A percentile compares a stretch with the other conserved stretches of the same genome.
phyloP scores from a whole-genome alignment of 1,140 invertebrate genomes.

The Drosophila prosaltans region DNA sequence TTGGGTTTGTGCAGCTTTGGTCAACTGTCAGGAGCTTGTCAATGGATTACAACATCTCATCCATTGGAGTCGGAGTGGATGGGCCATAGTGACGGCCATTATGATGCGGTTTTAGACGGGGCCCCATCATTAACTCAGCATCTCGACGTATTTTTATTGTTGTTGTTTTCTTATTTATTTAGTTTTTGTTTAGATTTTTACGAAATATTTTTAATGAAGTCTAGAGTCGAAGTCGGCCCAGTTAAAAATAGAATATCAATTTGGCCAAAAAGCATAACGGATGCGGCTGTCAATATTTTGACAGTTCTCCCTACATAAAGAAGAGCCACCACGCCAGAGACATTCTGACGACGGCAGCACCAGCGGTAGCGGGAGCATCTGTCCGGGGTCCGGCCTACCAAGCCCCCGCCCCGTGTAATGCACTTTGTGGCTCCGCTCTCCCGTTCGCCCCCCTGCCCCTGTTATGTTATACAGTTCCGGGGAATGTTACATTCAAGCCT shows the following conservation, averaged over 20 bases:
- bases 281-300: conserved; percentile 81
- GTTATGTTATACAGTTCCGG: conserved; percentile 27
- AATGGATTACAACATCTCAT: conserved; percentile 47
- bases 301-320: conserved; percentile 58
- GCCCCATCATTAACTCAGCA: conserved; percentile 57
- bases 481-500: conserved; percentile 66
- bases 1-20: conserved; percentile 9
- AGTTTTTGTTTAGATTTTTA: conserved; percentile 42
- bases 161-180: conserved; percentile 54
- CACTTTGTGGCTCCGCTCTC: neutral
- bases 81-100: conserved; percentile 3
- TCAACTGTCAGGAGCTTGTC: conserved; percentile 62
- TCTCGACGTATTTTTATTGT: conserved; percentile 15
- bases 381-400: neutral
- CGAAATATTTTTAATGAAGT: conserved; percentile 73
- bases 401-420: conserved; percentile 16
- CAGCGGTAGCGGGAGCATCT: conserved; percentile 8
- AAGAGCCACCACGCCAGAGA: conserved; percentile 35
- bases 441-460: neutral
- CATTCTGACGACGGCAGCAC: conserved; percentile 42
- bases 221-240: conserved; percentile 22
- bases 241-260: conserved; percentile 78
- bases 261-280: conserved; percentile 80
- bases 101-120: conserved; percentile 21
- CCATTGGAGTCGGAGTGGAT: conserved; percentile 14